Percentiles rank a stretch among this genome's conserved stretches.
phyloP scores from a whole-genome alignment of 2,113 vertebrate genomes.

The Podarcis cretensis region DNA sequence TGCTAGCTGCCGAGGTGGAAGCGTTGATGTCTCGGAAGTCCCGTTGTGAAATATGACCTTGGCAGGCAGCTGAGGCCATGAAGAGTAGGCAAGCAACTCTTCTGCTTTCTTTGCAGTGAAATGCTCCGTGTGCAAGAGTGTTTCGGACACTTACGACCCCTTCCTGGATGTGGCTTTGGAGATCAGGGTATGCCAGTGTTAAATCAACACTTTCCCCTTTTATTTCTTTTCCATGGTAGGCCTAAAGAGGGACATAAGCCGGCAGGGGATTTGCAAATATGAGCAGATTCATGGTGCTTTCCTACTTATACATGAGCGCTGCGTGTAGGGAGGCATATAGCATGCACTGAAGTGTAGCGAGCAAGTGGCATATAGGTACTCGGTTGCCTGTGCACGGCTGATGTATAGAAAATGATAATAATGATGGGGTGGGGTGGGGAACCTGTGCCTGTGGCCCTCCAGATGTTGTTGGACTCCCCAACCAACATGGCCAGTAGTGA shows the following conservation, averaged over 20 bases:
- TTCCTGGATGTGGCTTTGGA: constrained; percentile 93
- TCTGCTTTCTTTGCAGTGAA: constrained; percentile 82
- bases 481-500: neutral
- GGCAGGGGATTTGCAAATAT: neutral
- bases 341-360: neutral
- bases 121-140: constrained; percentile 91
- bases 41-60: neutral
- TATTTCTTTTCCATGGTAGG: neutral
- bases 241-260: neutral
- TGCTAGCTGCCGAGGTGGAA: neutral
- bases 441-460: neutral
- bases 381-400: too few species aligned
- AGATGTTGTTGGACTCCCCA: neutral
- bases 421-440: too few species aligned
- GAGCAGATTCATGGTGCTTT: neutral
- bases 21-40: neutral
- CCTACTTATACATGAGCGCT: neutral
- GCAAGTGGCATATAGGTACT: neutral
- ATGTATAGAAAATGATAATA: neutral
- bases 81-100: neutral
- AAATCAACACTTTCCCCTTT: neutral
- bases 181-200: constrained; percentile 82
- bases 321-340: neutral
- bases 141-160: constrained; percentile 95
- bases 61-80: fast-evolving